These are phyloP conservation scores for Drosophila demipolita DNA, from an alignment of 2,888 invertebrate genomes.

Conservation along the genomic window DNA sequence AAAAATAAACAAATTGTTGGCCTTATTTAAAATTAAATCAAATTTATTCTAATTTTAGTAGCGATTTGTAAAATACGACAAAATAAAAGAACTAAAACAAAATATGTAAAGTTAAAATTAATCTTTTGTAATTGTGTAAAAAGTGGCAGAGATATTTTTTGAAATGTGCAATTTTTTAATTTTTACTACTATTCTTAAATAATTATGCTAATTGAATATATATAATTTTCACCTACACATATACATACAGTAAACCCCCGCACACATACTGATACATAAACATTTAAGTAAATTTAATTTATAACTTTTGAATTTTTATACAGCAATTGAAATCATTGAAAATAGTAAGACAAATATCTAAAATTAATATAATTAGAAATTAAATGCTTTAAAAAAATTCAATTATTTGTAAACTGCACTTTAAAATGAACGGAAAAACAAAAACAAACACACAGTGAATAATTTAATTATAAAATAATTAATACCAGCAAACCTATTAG, in stretches of 20 bases:
- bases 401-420: slow-evolving; percentile 45
- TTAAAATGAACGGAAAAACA: slow-evolving; percentile 35
- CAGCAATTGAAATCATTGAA: slow-evolving; percentile 31
- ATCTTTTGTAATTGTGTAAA: slow-evolving; percentile 62
- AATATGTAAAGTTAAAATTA: slow-evolving; percentile 45
- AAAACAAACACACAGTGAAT: slow-evolving; percentile 64
- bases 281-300: slow-evolving; percentile 63
- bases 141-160: slow-evolving; percentile 55
- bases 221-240: slow-evolving; percentile 48
- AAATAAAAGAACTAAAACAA: slow-evolving; percentile 45
- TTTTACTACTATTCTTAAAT: slow-evolving; percentile 51
- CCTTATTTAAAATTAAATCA: slow-evolving; percentile 78
- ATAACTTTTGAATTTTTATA: slow-evolving; percentile 52
- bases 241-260: slow-evolving; percentile 14
- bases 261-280: slow-evolving; percentile 36
- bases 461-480: slow-evolving; percentile 60
- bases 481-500: slow-evolving; percentile 37
- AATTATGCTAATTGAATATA: slow-evolving; percentile 49
- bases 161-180: slow-evolving; percentile 74
- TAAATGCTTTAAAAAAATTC: slow-evolving; percentile 22
- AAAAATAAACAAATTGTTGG: slow-evolving; percentile 60
- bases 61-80: slow-evolving; percentile 55
- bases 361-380: slow-evolving; percentile 14
- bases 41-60: slow-evolving; percentile 75
- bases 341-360: slow-evolving; percentile 14